Evolutionary conservation across 2,888 invertebrate genomes (phyloP), one percentile per base, ranked within the genome.

Genomic region (Nasonovia ribisnigri): DNA sequence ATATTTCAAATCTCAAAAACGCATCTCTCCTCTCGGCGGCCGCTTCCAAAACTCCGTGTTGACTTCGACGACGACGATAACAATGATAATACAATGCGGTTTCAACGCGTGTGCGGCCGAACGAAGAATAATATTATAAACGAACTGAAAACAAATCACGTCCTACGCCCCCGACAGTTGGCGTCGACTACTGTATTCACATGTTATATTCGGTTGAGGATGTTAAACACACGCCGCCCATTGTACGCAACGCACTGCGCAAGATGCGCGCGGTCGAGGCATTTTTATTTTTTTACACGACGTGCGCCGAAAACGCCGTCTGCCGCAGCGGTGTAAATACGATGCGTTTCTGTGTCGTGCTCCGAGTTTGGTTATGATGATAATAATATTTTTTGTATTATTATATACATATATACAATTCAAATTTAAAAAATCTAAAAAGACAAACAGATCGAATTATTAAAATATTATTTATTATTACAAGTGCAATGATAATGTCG

Each of bases 181-280:
- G 93, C 93, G 93, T 93, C 93, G 93, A 93, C 93, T 93, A 93
- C 93, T 26, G 90, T 90, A 60, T 90, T 90, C 93, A 93, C 93
- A 93, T 93, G 93, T 90, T 93, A 84, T 20, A 84, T 54, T 92
- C 92, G 54, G 77, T 84, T 29, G 93, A 89, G 46, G 89, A 84
- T 93, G 93, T 93, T 57, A 84, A 90, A 93, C 93, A 88, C 93
- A 54, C 92, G 88, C 88, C 93, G 93, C 84, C 93, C 93, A 84
- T 93, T 93, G 89, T 89, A 84, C 84, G 60, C 43, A 67, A 54
- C 84, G 93, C 93, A 42, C 60, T 24, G 92, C 90, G 77, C 77
- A 77, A 77, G 77, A 86, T 54, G 57, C 46, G 84, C n/a, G 92
- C 26, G 92, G 88, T 54, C 43, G 77, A 77, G 84, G 84, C 88